A percentile compares a stretch with the other conserved stretches of the same genome.
These are phyloP conservation scores for Neocrepidodera transversa DNA, from an alignment of 2,888 invertebrate species.

Conservation along the genomic window DNA sequence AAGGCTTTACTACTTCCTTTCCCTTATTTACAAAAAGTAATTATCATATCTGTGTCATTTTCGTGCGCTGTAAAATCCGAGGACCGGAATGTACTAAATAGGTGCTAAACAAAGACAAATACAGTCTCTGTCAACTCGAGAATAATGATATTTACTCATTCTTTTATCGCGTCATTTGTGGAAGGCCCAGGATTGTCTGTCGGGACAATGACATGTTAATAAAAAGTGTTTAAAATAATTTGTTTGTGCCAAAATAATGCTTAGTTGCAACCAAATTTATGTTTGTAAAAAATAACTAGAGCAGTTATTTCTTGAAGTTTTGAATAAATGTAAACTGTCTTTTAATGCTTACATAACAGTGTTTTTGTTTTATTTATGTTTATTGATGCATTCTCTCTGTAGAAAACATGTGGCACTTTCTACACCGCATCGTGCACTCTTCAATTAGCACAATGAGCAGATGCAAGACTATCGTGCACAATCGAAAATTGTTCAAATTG, in stretches of 20 bases:
- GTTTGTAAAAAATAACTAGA: no score
- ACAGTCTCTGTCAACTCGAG: slow-evolving; percentile 33
- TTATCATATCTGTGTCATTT: slow-evolving; percentile 32
- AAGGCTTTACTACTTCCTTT: slow-evolving; percentile 10
- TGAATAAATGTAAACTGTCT: no score
- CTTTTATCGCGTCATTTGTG: slow-evolving; percentile 35
- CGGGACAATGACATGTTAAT: slow-evolving; percentile 23
- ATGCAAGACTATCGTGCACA: slow-evolving; percentile 23
- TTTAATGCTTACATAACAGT: neutral
- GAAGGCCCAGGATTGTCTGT: slow-evolving; percentile 2
- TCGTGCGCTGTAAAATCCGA: slow-evolving; percentile 23
- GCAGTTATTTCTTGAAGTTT: no score
- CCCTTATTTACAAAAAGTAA: slow-evolving; percentile 20
- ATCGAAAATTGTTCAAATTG: slow-evolving; percentile 25
- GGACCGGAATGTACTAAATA: slow-evolving; percentile 35
- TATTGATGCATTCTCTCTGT: slow-evolving; percentile 9
- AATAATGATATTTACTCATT: slow-evolving; percentile 37
- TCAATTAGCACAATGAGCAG: slow-evolving; percentile 23
- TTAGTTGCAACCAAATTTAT: no score
- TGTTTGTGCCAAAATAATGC: no score
- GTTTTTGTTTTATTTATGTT: slow-evolving; percentile 1
- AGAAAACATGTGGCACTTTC: slow-evolving; percentile 20
- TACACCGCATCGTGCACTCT: slow-evolving; percentile 15
- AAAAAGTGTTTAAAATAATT: no score
- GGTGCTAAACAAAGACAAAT: slow-evolving; percentile 38